Conservation (phyloP, 92 coral and sea anemone species). For the Bergia puertoricense region DNA sequence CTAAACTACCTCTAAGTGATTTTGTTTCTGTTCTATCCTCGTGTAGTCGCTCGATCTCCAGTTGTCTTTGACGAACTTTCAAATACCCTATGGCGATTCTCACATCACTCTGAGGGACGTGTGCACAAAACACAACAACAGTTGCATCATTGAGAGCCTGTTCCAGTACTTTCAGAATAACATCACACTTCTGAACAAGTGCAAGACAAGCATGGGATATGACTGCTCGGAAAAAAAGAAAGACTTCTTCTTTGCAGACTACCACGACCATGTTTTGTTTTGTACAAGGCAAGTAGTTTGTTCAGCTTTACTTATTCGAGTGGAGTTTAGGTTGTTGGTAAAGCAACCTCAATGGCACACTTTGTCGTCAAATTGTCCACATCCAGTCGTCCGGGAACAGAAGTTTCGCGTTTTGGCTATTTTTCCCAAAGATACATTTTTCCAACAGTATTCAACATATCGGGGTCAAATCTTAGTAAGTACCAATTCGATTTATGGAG, state of each 20-base stretch:
- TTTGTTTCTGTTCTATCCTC: background rate
- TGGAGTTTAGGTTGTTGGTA: background rate
- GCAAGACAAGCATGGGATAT: slow-evolving; percentile 39
- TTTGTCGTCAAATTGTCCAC: too few relatives aligned
- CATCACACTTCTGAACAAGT: slow-evolving; percentile 57
- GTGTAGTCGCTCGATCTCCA: slow-evolving; percentile 59
- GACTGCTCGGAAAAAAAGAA: background rate
- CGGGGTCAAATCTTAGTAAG: too few relatives aligned
- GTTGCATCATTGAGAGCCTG: slow-evolving; percentile 54
- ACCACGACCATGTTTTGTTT: slow-evolving; percentile 62
- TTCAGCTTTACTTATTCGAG: too few relatives aligned
- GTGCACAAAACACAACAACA: slow-evolving; percentile 51
- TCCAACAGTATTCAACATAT: too few relatives aligned
- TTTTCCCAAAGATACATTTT: too few relatives aligned
- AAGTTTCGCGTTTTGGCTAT: too few relatives aligned
- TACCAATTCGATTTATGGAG: too few relatives aligned
- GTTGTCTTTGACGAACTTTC: slow-evolving; percentile 42
- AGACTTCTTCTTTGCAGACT: slow-evolving; percentile 56
- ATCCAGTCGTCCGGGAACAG: too few relatives aligned
- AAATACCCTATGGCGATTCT: slow-evolving; percentile 30
- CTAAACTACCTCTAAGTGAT: too few relatives aligned
- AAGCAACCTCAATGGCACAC: too few relatives aligned
- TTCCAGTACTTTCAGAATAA: slow-evolving; percentile 76
- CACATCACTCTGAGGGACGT: slow-evolving; percentile 55
- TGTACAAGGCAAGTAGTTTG: slow-evolving; percentile 56